These are phyloP conservation scores for Pteropus rufus DNA, from an alignment of 2,797 vertebrate species.

Conservation along the genomic window DNA sequence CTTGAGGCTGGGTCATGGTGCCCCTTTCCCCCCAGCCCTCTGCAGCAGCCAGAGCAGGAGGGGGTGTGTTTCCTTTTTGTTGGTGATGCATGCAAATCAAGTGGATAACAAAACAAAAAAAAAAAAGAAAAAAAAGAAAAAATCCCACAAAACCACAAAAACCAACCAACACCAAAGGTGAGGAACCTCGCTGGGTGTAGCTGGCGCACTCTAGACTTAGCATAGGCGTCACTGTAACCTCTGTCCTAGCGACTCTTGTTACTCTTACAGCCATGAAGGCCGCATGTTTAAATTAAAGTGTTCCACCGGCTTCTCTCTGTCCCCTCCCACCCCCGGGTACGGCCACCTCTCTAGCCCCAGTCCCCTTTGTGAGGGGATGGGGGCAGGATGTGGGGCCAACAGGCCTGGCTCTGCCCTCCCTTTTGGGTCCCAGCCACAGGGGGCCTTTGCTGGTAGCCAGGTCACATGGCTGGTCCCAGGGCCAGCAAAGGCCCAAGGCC, in stretches of 20 bases:
- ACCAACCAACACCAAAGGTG: conserved; percentile 54
- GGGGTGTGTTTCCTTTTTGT: conserved; percentile 30
- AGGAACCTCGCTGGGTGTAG: neutral
- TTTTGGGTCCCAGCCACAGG: neutral
- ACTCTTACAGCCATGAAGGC: conserved; percentile 5
- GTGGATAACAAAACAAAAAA: conserved; percentile 41
- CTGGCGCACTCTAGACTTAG: neutral
- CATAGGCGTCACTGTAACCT: neutral
- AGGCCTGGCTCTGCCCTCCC: neutral
- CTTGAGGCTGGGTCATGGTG: neutral
- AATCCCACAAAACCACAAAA: neutral
- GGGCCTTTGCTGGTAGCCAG: neutral
- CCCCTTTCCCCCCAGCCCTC: neutral
- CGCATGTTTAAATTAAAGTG: conserved; percentile 60
- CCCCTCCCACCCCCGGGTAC: accelerated
- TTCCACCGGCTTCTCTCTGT: conserved; percentile 51
- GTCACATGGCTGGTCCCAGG: neutral
- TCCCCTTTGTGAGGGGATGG: neutral
- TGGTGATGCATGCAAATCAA: conserved; percentile 66
- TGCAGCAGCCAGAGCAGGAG: neutral
- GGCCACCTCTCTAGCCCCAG: neutral
- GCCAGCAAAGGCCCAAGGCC: neutral
- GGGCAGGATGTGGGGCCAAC: neutral
- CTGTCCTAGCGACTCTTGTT: neutral
- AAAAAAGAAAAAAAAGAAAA: conserved; percentile 1